phyloP scores from a whole-genome alignment of 2,797 vertebrate genomes.

The Coregonus ussuriensis region DNA sequence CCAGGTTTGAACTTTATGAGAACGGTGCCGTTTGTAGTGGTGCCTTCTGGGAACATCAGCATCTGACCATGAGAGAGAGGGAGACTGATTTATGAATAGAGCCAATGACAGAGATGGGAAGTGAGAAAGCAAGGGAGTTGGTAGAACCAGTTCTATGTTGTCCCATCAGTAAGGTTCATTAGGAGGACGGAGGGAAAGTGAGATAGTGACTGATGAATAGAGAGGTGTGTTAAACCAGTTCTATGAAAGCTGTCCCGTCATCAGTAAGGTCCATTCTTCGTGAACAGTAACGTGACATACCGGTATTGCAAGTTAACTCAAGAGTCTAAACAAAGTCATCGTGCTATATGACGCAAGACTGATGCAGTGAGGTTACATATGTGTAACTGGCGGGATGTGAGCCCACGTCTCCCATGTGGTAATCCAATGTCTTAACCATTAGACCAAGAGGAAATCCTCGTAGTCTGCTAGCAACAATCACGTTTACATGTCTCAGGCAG shows the following conservation, averaged over 20 bases:
- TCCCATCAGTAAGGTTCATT: neutral
- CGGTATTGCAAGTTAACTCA: too few species aligned
- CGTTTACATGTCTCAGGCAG: too few species aligned
- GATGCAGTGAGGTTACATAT: neutral
- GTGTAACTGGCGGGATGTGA: neutral
- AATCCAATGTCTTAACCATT: neutral
- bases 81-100: too few species aligned
- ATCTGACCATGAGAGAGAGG: conserved; percentile 58
- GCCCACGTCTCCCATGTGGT: neutral
- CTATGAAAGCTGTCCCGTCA: neutral
- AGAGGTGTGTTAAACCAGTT: neutral
- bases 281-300: too few species aligned
- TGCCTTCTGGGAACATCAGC: conserved; percentile 81
- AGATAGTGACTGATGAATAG: neutral
- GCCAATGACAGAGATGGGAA: too few species aligned
- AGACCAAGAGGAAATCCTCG: neutral
- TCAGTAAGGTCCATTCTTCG: neutral
- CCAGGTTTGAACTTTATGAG: conserved; percentile 82
- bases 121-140: neutral
- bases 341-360: neutral
- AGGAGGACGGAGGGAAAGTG: neutral
- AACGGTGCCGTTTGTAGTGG: conserved; percentile 77
- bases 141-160: neutral
- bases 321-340: neutral
- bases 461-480: too few species aligned